These are phyloP conservation scores for Amiota mariae DNA, from an alignment of 2,888 invertebrate species.

Conservation along the genomic window DNA sequence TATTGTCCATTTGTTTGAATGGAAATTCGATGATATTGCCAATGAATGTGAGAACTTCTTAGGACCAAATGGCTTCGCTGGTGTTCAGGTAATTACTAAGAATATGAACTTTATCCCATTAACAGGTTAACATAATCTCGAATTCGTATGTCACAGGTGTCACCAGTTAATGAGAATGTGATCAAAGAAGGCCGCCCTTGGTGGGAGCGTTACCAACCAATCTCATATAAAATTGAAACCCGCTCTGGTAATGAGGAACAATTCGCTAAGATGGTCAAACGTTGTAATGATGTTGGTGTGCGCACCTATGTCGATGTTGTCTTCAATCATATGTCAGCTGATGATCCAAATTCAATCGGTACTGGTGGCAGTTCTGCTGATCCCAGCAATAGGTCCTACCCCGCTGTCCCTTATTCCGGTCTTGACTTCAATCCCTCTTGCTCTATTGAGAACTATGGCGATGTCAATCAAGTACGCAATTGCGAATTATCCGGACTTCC, in stretches of 20 bases:
- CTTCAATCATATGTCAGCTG: conserved; percentile 88
- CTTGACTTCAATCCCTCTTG: conserved; percentile 83
- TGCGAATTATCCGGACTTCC: conserved; percentile 83
- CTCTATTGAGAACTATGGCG: conserved; percentile 79
- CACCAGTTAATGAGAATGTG: conserved; percentile 84
- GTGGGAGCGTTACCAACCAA: conserved; percentile 93
- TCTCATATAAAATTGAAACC: conserved; percentile 84
- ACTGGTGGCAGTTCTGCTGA: conserved; percentile 79
- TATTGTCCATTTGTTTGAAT: conserved; percentile 87
- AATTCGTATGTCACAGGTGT: conserved; percentile 73
- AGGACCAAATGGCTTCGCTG: conserved; percentile 83
- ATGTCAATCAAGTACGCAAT: conserved; percentile 79
- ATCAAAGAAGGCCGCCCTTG: conserved; percentile 81
- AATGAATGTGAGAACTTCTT: conserved; percentile 86
- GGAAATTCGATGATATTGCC: conserved; percentile 89
- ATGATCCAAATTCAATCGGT: conserved; percentile 73
- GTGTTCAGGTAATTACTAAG: conserved; percentile 77
- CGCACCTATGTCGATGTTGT: conserved; percentile 88
- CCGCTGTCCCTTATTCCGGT: conserved; percentile 79
- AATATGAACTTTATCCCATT: too few species aligned
- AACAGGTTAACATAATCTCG: background rate
- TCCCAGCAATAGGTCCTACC: conserved; percentile 76
- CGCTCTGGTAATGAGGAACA: conserved; percentile 85
- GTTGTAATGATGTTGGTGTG: conserved; percentile 87
- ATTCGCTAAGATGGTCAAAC: conserved; percentile 83